Percentiles rank a stretch among this genome's conserved stretches.
Evolutionary conservation across 2,888 invertebrate genomes (phyloP).

Genomic region (Barypeithes pellucidus): DNA sequence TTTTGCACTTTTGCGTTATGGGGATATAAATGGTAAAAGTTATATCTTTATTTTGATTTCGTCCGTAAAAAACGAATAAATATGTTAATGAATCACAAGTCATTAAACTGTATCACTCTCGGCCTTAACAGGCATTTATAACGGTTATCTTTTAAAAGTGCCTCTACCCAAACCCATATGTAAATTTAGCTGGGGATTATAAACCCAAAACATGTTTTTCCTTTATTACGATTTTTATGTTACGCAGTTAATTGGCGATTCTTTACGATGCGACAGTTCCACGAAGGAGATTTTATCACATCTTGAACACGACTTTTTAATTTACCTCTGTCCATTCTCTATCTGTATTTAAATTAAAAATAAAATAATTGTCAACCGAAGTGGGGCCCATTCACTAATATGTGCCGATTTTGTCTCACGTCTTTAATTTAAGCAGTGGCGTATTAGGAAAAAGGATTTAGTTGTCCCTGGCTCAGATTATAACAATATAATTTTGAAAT

Average conservation of each 20-base stretch:
- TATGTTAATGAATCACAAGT: slow-evolving; percentile 46
- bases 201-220: slow-evolving; percentile 48
- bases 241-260: slow-evolving; percentile 44
- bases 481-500: too few relatives aligned
- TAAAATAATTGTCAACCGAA: slow-evolving; percentile 31
- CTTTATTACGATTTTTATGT: slow-evolving; percentile 47
- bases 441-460: too few relatives aligned
- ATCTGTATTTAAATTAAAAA: slow-evolving; percentile 15
- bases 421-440: too few relatives aligned
- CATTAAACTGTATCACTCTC: slow-evolving; percentile 46
- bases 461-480: too few relatives aligned
- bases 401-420: slow-evolving; percentile 27
- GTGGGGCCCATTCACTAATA: slow-evolving; percentile 27
- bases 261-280: slow-evolving; percentile 33
- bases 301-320: slow-evolving; percentile 33
- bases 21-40: not conserved
- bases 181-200: slow-evolving; percentile 45
- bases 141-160: slow-evolving; percentile 49
- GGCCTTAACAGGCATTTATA: slow-evolving; percentile 40
- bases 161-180: slow-evolving; percentile 40
- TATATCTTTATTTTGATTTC: slow-evolving; percentile 21
- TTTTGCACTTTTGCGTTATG: slow-evolving; percentile 5
- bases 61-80: slow-evolving; percentile 40
- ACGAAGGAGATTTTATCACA: slow-evolving; percentile 43
- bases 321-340: slow-evolving; percentile 29